phyloP scores from a whole-genome alignment of 2,113 vertebrate species.

The Alexandromys fortis region DNA sequence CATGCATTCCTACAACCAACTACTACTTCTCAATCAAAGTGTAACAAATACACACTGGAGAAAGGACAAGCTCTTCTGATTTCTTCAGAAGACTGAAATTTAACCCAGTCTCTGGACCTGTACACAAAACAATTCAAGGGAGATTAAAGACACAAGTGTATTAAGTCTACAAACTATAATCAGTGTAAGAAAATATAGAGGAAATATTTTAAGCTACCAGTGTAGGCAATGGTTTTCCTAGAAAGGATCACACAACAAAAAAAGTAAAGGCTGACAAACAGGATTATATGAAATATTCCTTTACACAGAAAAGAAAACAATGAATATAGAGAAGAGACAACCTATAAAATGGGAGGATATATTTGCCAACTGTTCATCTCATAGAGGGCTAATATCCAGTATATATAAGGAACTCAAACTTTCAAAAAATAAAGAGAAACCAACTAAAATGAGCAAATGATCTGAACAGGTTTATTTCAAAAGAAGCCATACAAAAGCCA shows the following conservation, averaged over 20 bases:
- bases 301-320: neutral
- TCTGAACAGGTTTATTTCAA: neutral
- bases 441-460: neutral
- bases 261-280: neutral
- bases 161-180: neutral
- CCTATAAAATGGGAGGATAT: neutral
- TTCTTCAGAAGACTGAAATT: neutral
- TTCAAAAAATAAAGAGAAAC: neutral
- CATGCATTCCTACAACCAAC: neutral
- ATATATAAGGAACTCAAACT: neutral
- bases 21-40: too few relatives aligned
- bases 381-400: neutral
- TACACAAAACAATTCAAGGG: neutral
- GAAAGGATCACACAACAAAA: neutral
- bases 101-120: neutral
- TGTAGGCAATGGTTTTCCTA: neutral
- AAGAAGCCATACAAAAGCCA: neutral
- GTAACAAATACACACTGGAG: neutral
- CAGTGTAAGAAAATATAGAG: neutral
- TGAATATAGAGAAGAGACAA: neutral
- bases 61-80: neutral
- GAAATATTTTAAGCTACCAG: neutral
- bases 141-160: neutral
- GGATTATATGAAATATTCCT: neutral
- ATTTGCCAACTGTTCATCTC: neutral